Conservation (phyloP, 1,140 invertebrate species). For the Drosophila persimilis region DNA sequence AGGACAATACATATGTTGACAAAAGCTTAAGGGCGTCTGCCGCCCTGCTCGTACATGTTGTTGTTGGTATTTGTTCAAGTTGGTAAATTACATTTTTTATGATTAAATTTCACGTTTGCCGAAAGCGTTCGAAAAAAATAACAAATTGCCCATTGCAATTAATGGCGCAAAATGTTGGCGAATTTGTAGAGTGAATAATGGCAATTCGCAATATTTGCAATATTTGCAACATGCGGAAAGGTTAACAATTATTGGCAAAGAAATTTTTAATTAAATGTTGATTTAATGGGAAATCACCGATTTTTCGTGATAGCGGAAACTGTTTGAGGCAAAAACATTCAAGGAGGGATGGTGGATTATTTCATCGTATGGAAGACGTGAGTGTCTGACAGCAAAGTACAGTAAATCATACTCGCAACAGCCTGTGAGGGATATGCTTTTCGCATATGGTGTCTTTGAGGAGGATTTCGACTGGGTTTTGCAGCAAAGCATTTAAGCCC, state of each 20-base stretch:
- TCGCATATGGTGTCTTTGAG: too few species aligned
- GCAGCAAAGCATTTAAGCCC: too few species aligned
- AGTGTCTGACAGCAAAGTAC: too few species aligned
- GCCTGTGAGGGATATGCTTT: too few species aligned
- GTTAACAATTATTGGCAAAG: conserved; percentile 23
- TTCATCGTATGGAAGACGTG: too few species aligned
- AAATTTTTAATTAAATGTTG: neutral
- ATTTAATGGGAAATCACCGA: too few species aligned
- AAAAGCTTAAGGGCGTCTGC: conserved; percentile 37
- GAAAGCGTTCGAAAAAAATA: conserved; percentile 15
- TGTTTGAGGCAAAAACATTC: too few species aligned
- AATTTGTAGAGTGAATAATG: conserved; percentile 37
- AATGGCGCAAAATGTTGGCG: conserved; percentile 36
- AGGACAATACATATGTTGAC: conserved; percentile 41
- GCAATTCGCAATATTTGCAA: conserved; percentile 8
- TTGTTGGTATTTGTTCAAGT: conserved; percentile 31
- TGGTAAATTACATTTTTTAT: conserved; percentile 23
- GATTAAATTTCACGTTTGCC: conserved; percentile 28
- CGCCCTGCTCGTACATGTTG: neutral
- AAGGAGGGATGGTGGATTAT: too few species aligned
- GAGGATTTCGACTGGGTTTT: too few species aligned
- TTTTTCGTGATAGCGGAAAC: too few species aligned
- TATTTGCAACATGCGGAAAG: conserved; percentile 10
- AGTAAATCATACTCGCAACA: too few species aligned
- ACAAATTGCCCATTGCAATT: conserved; percentile 15